A percentile compares a stretch with the other conserved stretches of the same genome.
Evolutionary conservation across 2,888 invertebrate genomes (phyloP).

Genomic region (Cyclophora albipunctata): DNA sequence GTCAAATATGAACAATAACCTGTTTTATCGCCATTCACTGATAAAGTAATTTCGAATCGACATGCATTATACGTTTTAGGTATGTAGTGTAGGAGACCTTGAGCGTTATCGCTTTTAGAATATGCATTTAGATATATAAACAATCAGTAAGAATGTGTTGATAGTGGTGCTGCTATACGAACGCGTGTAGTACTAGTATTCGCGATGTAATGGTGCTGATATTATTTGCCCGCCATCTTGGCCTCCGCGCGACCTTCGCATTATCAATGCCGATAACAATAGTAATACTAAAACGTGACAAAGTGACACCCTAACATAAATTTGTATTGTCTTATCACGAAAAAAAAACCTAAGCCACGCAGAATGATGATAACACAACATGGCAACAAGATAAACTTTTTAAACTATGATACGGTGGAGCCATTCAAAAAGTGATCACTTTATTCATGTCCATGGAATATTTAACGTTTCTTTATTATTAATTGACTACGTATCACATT

Average conservation of each 20-base stretch:
- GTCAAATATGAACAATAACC: conserved; percentile 25
- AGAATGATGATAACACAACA: conserved; percentile 44
- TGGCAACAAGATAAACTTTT: conserved; percentile 57
- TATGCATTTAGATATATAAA: conserved; percentile 51
- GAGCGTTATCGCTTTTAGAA: conserved; percentile 48
- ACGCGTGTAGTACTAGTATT: conserved; percentile 6
- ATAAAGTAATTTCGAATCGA: conserved; percentile 34
- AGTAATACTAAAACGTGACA: conserved; percentile 59
- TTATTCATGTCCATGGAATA: conserved; percentile 18
- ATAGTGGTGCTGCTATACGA: conserved; percentile 30
- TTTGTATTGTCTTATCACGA: conserved; percentile 68
- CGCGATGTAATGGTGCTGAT: conserved; percentile 17
- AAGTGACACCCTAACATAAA: conserved; percentile 70
- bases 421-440: conserved; percentile 14
- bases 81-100: conserved; percentile 49
- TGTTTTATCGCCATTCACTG: conserved; percentile 26
- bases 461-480: conserved; percentile 13
- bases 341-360: conserved; percentile 44
- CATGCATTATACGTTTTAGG: conserved; percentile 23
- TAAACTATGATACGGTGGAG: conserved; percentile 37
- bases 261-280: conserved; percentile 67
- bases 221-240: conserved; percentile 37
- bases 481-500: conserved; percentile 12
- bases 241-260: conserved; percentile 56
- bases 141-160: conserved; percentile 40